Evolutionary conservation across 2,113 vertebrate species (phyloP).

Genomic region (Lophotis ruficrista): DNA sequence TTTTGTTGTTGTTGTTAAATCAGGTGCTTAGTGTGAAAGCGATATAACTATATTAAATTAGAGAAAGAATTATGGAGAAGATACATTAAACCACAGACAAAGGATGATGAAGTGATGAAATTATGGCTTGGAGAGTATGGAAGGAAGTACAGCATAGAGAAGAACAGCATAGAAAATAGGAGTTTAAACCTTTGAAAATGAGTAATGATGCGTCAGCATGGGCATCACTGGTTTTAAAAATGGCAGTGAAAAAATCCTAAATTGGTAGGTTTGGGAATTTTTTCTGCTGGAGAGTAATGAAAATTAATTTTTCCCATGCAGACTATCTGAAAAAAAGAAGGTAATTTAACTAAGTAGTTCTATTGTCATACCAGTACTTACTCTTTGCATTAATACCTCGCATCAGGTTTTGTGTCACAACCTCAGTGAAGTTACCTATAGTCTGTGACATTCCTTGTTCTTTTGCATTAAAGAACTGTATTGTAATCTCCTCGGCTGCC

Average conservation of each 20-base stretch:
- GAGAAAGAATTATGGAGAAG: conserved; percentile 33
- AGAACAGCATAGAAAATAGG: conserved; percentile 51
- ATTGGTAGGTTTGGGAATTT: conserved; percentile 25
- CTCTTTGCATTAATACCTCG: conserved; percentile 74
- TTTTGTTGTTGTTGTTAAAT: conserved; percentile 46
- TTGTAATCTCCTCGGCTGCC: conserved; percentile 70
- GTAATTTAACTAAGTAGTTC: conserved; percentile 56
- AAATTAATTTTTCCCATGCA: conserved; percentile 66
- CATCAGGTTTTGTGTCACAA: conserved; percentile 69
- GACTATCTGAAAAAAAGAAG: conserved; percentile 54
- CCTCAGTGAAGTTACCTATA: conserved; percentile 70
- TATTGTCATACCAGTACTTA: conserved; percentile 74
- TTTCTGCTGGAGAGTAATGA: conserved; percentile 61
- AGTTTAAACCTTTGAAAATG: conserved; percentile 73
- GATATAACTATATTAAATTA: conserved; percentile 37
- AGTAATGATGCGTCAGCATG: conserved; percentile 41
- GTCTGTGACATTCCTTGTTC: conserved; percentile 73
- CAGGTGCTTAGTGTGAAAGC: conserved; percentile 26
- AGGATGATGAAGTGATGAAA: conserved; percentile 59
- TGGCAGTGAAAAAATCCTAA: conserved; percentile 49
- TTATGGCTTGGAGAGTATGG: conserved; percentile 24
- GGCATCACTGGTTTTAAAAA: conserved; percentile 70
- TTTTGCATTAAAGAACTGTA: conserved; percentile 72
- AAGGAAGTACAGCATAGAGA: conserved; percentile 30
- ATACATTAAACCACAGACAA: conserved; percentile 50